Conservation (phyloP, 2,888 invertebrate species). For the Dione vanillae region DNA sequence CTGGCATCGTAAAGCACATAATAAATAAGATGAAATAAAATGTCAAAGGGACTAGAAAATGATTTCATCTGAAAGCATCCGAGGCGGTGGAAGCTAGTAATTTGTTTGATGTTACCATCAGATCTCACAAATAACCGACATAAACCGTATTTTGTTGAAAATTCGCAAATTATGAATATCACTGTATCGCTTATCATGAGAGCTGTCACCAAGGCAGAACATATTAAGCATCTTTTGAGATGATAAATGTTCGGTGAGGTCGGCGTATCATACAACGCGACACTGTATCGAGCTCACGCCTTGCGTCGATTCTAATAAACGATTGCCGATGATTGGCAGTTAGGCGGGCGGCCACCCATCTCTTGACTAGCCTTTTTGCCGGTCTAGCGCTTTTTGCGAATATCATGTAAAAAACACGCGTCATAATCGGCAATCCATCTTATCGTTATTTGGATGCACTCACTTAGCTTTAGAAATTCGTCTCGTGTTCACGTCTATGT, state of each 20-base stretch:
- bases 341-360: slow-evolving; percentile 51
- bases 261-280: slow-evolving; percentile 57
- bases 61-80: slow-evolving; percentile 30
- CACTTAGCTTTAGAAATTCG: slow-evolving; percentile 30
- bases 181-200: slow-evolving; percentile 59
- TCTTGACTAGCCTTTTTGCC: slow-evolving; percentile 51
- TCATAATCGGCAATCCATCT: slow-evolving; percentile 44
- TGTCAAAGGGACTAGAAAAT: slow-evolving; percentile 30
- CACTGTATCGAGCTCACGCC: slow-evolving; percentile 55
- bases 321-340: slow-evolving; percentile 78
- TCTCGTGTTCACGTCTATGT: slow-evolving; percentile 4
- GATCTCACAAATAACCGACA: slow-evolving; percentile 46
- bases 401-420: slow-evolving; percentile 46
- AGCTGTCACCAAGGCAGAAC: slow-evolving; percentile 74
- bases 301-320: slow-evolving; percentile 73
- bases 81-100: slow-evolving; percentile 31
- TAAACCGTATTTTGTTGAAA: slow-evolving; percentile 43
- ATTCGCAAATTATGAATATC: slow-evolving; percentile 48
- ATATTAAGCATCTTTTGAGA: slow-evolving; percentile 78
- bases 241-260: slow-evolving; percentile 77
- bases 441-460: slow-evolving; percentile 37
- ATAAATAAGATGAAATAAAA: slow-evolving; percentile 22
- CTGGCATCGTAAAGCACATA: slow-evolving; percentile 19
- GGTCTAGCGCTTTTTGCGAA: slow-evolving; percentile 52
- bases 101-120: slow-evolving; percentile 41